Base-by-base conservation (phyloP, 2,888 invertebrate species). In the Platycheirus rosarum region DNA sequence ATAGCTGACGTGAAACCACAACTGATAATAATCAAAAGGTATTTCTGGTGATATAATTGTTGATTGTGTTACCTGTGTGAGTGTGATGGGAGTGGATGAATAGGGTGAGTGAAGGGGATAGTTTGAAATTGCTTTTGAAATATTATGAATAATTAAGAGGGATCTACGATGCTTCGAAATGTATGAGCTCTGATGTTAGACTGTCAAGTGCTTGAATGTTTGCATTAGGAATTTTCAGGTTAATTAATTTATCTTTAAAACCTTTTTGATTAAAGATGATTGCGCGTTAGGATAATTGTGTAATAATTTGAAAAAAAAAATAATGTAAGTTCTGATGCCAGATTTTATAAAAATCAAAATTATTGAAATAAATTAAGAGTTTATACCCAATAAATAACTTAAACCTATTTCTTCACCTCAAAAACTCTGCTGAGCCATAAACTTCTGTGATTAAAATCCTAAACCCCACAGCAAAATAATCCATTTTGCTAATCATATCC, bases 401-500 rank as follows among this genome's bases (percentile, higher is more conserved):
- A n/a, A n/a, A n/a, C 42, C 40, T 14, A 9, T 20, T 8, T 51
- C 51, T 55, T 68, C 68, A 48, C 73, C 62, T 73, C 66, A n/a
- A n/a, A n/a, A n/a, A n/a, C n/a, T n/a, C n/a, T n/a, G n/a, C n/a
- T n/a, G n/a, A n/a, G n/a, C n/a, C n/a, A n/a, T n/a, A n/a, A n/a
- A n/a, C n/a, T n/a, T n/a, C n/a, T n/a, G n/a, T n/a, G n/a, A n/a
- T n/a, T n/a, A n/a, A n/a, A n/a, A n/a, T n/a, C n/a, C n/a, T n/a
- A n/a, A n/a, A n/a, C n/a, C 51, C 60, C 6, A 71, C 57, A 70
- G 42, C n/a, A n/a, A n/a, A n/a, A n/a, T 71, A 76, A 82, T 76
- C 71, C 76, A n/a, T n/a, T 44, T 48, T 70, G 40, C 46, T 82
- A 82, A 82, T 76, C 76, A 66, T 53, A 71, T 37, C 26, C 53